Conservation (phyloP, 2,113 vertebrate genomes). For the Gambusia holbrooki region DNA sequence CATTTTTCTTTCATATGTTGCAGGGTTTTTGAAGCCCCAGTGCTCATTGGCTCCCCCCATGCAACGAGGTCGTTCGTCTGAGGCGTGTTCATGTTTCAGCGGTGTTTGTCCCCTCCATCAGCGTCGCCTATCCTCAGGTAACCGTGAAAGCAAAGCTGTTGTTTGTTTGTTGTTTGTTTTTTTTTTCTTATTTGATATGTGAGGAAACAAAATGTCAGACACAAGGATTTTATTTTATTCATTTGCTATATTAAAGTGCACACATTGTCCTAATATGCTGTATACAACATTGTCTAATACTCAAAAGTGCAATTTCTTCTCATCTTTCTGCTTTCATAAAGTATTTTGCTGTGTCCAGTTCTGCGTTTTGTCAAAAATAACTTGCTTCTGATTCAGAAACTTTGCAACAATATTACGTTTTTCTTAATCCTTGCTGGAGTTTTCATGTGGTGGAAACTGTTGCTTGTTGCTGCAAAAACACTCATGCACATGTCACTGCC, state of each 20-base stretch:
- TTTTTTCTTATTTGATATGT: not conserved
- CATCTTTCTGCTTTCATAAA: conserved; percentile 7
- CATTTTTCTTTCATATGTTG: not conserved
- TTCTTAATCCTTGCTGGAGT: not conserved
- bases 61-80: conserved; percentile 77
- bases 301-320: conserved; percentile 6
- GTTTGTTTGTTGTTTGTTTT: not conserved
- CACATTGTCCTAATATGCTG: conserved; percentile 12
- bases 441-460: conserved; percentile 4
- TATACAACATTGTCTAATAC: not conserved
- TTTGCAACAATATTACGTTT: not conserved
- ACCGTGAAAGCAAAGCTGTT: not conserved
- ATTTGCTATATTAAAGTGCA: conserved; percentile 2
- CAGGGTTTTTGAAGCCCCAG: conserved; percentile 86
- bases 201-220: not conserved
- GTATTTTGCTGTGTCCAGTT: not conserved
- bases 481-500: conserved; percentile 8
- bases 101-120: conserved; percentile 83
- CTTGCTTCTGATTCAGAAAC: not conserved
- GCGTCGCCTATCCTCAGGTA: conserved; percentile 80
- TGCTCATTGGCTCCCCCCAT: conserved; percentile 82
- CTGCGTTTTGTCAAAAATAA: not conserved
- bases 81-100: conserved; percentile 82
- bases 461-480: conserved; percentile 18
- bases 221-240: not conserved